A percentile compares a stretch with the other conserved stretches of the same genome.
Evolutionary conservation across 2,797 vertebrate genomes (phyloP).

Genomic region (Channallabes apus): DNA sequence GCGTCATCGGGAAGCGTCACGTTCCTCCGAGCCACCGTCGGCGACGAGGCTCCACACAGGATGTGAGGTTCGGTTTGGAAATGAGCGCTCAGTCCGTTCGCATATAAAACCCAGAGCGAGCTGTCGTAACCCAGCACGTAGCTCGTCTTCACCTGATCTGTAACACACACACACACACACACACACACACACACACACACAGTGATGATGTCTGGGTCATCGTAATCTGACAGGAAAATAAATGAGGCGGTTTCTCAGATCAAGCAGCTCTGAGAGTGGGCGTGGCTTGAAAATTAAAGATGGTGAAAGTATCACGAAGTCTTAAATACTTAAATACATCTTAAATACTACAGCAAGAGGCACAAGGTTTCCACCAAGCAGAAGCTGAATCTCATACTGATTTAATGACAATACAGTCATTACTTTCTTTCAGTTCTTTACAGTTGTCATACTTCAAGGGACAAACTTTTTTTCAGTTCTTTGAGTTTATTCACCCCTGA

Average conservation of each 20-base stretch:
- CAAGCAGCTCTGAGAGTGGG: neutral
- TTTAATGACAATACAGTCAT: neutral
- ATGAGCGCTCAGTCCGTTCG: slow-evolving; percentile 94
- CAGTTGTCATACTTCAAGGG: no score
- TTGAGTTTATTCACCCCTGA: neutral
- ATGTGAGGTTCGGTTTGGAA: slow-evolving; percentile 97
- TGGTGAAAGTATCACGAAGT: neutral
- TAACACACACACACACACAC: slow-evolving; percentile 8
- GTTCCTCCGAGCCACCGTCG: slow-evolving; percentile 92
- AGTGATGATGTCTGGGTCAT: neutral
- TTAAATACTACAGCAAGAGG: neutral
- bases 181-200: neutral
- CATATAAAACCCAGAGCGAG: slow-evolving; percentile 90
- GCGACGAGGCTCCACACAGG: slow-evolving; percentile 91
- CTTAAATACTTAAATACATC: no score
- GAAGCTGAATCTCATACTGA: no score
- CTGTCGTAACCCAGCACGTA: slow-evolving; percentile 94
- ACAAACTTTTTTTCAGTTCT: neutral
- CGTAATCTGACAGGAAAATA: neutral
- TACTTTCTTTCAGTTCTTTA: no score
- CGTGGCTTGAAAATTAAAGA: neutral
- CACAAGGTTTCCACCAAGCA: neutral
- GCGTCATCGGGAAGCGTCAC: slow-evolving; percentile 95
- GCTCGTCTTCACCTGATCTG: slow-evolving; percentile 93
- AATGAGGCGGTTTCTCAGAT: neutral